Evolutionary conservation across 2,888 invertebrate species (phyloP).

Genomic region (Eupithecia tripunctaria): DNA sequence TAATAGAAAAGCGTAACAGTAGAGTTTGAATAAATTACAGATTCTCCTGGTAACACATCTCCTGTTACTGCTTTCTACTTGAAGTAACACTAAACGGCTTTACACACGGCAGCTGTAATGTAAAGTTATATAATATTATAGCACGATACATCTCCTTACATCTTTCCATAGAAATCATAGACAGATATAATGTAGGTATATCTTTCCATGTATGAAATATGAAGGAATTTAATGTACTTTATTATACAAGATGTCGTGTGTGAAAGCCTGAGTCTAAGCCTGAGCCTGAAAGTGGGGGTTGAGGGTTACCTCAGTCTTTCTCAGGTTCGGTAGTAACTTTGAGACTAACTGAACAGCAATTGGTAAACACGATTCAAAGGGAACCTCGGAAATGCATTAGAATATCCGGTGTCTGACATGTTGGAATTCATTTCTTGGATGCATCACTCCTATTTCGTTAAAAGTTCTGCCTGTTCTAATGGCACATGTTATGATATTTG

Average conservation of each 20-base stretch:
- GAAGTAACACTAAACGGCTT: background rate
- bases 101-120: too few species aligned
- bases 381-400: constrained; percentile 21
- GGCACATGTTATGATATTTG: background rate
- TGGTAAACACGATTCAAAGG: background rate
- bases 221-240: too few species aligned
- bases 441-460: background rate
- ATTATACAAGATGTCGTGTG: too few species aligned
- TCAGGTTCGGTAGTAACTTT: background rate
- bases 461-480: background rate
- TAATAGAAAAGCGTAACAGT: background rate
- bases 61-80: too few species aligned
- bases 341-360: background rate
- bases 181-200: too few species aligned
- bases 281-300: too few species aligned
- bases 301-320: background rate
- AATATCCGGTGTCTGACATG: constrained; percentile 24
- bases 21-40: background rate
- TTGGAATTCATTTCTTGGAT: constrained; percentile 1
- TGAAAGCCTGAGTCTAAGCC: too few species aligned
- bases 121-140: too few species aligned
- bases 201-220: too few species aligned
- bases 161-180: too few species aligned
- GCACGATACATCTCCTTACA: too few species aligned
- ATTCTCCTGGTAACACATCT: background rate